phyloP scores from a whole-genome alignment of 2,797 vertebrate genomes.

The Macroramphosus scolopax region DNA sequence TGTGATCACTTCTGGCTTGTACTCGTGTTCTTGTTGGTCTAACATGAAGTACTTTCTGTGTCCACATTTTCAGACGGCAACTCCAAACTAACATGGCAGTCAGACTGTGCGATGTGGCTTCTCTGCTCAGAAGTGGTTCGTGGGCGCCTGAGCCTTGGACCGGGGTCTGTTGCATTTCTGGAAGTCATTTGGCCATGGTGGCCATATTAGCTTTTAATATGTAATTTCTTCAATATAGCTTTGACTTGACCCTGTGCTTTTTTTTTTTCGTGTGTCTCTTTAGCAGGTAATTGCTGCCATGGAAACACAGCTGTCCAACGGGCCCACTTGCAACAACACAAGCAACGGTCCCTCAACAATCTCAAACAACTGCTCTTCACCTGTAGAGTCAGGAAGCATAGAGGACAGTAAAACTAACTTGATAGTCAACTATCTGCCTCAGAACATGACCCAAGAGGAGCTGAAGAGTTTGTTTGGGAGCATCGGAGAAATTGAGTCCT shows the following conservation, averaged over 20 bases:
- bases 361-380: conserved; percentile 93
- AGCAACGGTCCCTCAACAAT: conserved; percentile 90
- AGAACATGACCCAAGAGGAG: conserved; percentile 99
- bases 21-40: conserved; percentile 88
- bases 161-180: conserved; percentile 96
- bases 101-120: conserved; percentile 99
- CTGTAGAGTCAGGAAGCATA: conserved; percentile 90
- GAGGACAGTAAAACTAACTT: conserved; percentile 99
- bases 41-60: conserved; percentile 95
- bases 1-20: conserved; percentile 77
- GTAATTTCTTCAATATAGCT: no score
- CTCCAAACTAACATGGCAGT: conserved; percentile 99
- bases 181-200: conserved; percentile 75
- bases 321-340: conserved; percentile 95
- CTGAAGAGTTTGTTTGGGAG: conserved; percentile 98
- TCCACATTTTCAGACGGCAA: conserved; percentile 99
- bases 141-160: conserved; percentile 99
- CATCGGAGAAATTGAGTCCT: conserved; percentile 98
- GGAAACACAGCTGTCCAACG: conserved; percentile 99
- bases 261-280: conserved; percentile 64
- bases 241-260: conserved; percentile 9
- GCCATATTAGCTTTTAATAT: conserved; percentile 17
- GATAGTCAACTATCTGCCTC: conserved; percentile 99
- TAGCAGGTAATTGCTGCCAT: conserved; percentile 99
- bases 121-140: conserved; percentile 99